These are phyloP conservation scores for Hemicentrotus pulcherrimus DNA, from an alignment of 35 echinoderm and acorn worm genomes.

Conservation along the genomic window DNA sequence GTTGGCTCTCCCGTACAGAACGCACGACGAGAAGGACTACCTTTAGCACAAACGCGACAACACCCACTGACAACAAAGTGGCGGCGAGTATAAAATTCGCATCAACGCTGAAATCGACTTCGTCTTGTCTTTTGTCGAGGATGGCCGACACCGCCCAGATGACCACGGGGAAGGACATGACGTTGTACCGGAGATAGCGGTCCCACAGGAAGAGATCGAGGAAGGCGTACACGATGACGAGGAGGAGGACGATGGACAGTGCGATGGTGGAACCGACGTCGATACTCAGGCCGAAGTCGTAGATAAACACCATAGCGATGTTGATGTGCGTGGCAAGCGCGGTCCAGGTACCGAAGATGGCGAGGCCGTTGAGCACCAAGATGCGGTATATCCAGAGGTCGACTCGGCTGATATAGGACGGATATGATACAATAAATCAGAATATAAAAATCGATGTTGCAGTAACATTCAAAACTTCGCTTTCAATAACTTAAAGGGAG, in stretches of 20 bases:
- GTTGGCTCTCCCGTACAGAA: neutral
- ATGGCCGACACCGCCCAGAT: constrained; percentile 68
- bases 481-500: neutral
- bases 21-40: constrained; percentile 15
- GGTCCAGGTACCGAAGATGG: constrained; percentile 79
- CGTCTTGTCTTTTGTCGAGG: constrained; percentile 25
- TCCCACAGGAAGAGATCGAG: constrained; percentile 72
- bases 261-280: constrained; percentile 55
- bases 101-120: constrained; percentile 49
- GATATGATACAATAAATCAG: neutral
- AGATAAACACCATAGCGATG: constrained; percentile 69
- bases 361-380: constrained; percentile 81
- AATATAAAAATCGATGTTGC: neutral
- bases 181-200: constrained; percentile 74
- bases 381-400: constrained; percentile 63
- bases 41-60: constrained; percentile 58
- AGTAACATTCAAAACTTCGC: neutral
- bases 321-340: constrained; percentile 81
- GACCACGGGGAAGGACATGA: constrained; percentile 68
- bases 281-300: constrained; percentile 46
- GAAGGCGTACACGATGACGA: constrained; percentile 61
- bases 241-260: constrained; percentile 53
- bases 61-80: constrained; percentile 49
- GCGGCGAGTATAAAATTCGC: constrained; percentile 63
- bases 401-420: constrained; percentile 39